phyloP scores from a whole-genome alignment of 2,888 invertebrate species.

The Hydrotaea diabolus region DNA sequence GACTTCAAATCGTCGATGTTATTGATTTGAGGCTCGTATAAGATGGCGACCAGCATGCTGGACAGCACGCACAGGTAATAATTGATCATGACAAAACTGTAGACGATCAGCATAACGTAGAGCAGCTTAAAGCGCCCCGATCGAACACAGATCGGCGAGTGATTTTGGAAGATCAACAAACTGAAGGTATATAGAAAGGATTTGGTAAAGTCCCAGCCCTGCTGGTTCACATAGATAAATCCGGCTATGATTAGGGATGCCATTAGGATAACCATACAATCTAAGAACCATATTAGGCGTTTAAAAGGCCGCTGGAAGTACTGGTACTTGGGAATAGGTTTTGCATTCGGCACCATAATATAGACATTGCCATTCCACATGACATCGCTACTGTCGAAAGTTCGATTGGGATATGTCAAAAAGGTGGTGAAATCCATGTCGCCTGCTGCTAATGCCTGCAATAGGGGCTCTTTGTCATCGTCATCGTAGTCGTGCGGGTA shows the following conservation, averaged over 20 bases:
- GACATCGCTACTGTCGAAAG: constrained; percentile 16
- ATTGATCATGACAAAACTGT: constrained; percentile 42
- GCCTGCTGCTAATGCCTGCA: not conserved
- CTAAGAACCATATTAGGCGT: not conserved
- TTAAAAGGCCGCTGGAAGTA: constrained; percentile 10
- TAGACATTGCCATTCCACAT: constrained; percentile 25
- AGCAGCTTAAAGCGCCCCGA: not conserved
- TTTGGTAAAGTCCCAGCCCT: constrained; percentile 31
- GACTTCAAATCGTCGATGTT: not conserved
- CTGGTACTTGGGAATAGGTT: constrained; percentile 2
- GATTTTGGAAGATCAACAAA: constrained; percentile 22
- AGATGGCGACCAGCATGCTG: constrained; percentile 38
- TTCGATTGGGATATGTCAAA: not conserved
- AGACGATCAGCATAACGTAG: constrained; percentile 12
- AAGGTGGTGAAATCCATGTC: not conserved
- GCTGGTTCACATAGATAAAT: not conserved
- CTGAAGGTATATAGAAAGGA: constrained; percentile 33
- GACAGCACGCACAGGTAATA: constrained; percentile 48
- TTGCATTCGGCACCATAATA: constrained; percentile 31
- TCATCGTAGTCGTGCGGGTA: constrained; percentile 40
- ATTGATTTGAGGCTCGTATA: constrained; percentile 42
- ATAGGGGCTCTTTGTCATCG: not conserved
- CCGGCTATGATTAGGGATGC: not conserved
- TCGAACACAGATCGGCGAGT: not conserved
- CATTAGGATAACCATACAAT: not conserved